Evolutionary conservation across 2,888 invertebrate genomes (phyloP).

Genomic region (Eupelmus urozonus): DNA sequence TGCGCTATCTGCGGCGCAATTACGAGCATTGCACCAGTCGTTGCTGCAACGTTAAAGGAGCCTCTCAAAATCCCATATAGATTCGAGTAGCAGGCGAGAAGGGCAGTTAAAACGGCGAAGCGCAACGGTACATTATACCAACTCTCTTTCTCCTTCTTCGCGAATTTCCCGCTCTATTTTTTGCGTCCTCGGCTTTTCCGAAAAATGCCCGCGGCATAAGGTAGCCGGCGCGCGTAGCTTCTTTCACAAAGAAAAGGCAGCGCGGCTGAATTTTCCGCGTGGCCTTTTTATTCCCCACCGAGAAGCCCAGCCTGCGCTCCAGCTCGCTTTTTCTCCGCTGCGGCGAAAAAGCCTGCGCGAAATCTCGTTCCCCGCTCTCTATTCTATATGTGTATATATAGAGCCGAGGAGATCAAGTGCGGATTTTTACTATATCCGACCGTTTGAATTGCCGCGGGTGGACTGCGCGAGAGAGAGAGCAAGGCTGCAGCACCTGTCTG

Average conservation of each 20-base stretch:
- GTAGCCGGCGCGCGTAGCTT: slow-evolving; percentile 4
- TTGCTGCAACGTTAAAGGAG: neutral
- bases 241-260: neutral
- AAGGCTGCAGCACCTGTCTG: neutral
- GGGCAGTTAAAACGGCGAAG: neutral
- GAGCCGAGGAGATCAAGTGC: slow-evolving; percentile 14
- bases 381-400: neutral
- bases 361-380: slow-evolving; percentile 5
- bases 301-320: neutral
- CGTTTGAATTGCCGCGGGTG: neutral
- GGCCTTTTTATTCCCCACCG: neutral
- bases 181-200: neutral
- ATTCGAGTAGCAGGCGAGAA: neutral
- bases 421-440: slow-evolving; percentile 27
- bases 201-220: slow-evolving; percentile 14
- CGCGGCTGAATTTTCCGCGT: neutral
- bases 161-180: neutral
- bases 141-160: slow-evolving; percentile 1
- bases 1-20: neutral
- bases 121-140: neutral
- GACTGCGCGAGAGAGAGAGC: neutral
- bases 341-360: slow-evolving; percentile 16
- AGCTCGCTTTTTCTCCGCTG: neutral
- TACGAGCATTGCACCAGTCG: neutral
- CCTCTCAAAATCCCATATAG: neutral